Evolutionary conservation across 2,113 vertebrate genomes (phyloP), one percentile per base, ranked within the genome.

Genomic region (Neogale vison): DNA sequence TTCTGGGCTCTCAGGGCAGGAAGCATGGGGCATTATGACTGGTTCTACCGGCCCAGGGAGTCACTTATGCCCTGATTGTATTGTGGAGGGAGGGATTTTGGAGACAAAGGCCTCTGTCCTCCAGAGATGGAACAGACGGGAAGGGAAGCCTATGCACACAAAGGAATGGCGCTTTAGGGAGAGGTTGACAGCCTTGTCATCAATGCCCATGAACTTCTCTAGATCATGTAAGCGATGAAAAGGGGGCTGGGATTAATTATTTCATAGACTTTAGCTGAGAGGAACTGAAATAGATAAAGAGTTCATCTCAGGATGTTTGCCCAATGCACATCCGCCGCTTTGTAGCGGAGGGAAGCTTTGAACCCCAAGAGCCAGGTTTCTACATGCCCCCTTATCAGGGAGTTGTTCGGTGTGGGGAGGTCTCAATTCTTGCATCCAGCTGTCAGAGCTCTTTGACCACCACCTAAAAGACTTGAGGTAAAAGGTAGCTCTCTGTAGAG

Each of bases 111-210:
- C 98, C 98, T 98, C 98, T 99, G 99, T 99, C 99, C 99, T 98
- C 99, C 99, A 99, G 99, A 99, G 99, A 99, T 98, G 99, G 99
- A 99, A 99, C 98, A 99, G 99, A 99, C 98, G 99, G 98, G 99
- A 99, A 99, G 98, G 98, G 98, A 98, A 98, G 98, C 99, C 98
- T 98, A 98, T 98, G 98, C 98, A 96, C 98, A 99, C 98, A 99
- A 99, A 99, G 98, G 96, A 98, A 98, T 98, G 97, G 95, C 89
- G 93, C 98, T 97, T 98, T 98, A 98, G 95, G 88, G 93, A 98
- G 97, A 98, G 98, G 98, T 98, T 98, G 98, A 98, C 98, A 98
- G 98, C 98, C 98, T 98, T 97, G 55, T 97, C 98, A 98, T 98
- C 96, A 97, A 97, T 98, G 97, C 95, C 97, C 97, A 52, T 97